Conservation (phyloP, 1,140 invertebrate species). For the Ceratina australensis region DNA sequence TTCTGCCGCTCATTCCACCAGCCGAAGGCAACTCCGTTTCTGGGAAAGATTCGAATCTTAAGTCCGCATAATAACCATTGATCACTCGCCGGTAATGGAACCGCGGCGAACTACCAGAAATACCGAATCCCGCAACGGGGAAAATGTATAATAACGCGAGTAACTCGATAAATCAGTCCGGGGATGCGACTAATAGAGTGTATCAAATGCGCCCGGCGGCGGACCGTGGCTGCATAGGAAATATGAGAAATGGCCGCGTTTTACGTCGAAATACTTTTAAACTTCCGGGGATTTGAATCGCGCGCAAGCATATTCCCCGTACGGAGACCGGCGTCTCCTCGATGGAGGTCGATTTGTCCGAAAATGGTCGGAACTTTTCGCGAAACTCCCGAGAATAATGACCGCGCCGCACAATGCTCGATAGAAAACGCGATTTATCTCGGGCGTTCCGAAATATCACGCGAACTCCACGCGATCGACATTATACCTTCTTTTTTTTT, state of each 20-base stretch:
- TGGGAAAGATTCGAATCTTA: constrained; percentile 36
- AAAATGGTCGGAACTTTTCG: constrained; percentile 62
- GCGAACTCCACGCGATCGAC: not conserved
- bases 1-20: not conserved
- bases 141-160: constrained; percentile 63
- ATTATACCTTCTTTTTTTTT: not conserved
- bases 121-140: constrained; percentile 42
- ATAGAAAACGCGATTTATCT: constrained; percentile 56
- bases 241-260: constrained; percentile 74
- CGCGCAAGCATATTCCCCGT: constrained; percentile 66
- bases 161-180: constrained; percentile 72
- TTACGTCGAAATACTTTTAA: constrained; percentile 78
- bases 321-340: constrained; percentile 38
- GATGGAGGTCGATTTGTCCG: constrained; percentile 61
- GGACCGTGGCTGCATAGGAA: constrained; percentile 69
- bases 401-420: constrained; percentile 43
- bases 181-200: constrained; percentile 76
- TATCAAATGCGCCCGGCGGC: constrained; percentile 73
- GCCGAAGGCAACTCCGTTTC: not conserved
- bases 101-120: constrained; percentile 29
- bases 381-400: constrained; percentile 57
- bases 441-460: constrained; percentile 29
- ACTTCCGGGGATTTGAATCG: constrained; percentile 71
- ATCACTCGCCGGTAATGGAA: constrained; percentile 53
- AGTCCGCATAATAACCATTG: constrained; percentile 48